Conservation (phyloP, 2,797 vertebrate species). For the Spheniscus humboldti region DNA sequence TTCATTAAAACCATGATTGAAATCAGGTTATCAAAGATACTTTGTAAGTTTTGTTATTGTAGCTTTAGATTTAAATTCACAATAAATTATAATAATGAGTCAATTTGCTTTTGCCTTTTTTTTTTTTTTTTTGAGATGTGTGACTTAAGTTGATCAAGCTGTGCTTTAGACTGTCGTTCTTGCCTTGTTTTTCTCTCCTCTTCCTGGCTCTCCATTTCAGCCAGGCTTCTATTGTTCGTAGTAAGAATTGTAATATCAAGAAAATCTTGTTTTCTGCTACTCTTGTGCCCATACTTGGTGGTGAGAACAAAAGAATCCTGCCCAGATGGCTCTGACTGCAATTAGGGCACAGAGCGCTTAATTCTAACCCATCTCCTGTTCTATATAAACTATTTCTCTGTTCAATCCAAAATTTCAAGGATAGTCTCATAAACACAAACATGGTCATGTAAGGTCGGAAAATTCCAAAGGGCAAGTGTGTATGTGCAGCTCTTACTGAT, state of each 20-base stretch:
- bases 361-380: slow-evolving; percentile 2
- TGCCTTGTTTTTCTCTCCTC: neutral
- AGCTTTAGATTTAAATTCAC: neutral
- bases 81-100: neutral
- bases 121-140: neutral
- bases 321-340: neutral
- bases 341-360: neutral
- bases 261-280: neutral
- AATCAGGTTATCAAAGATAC: neutral
- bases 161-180: neutral
- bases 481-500: neutral
- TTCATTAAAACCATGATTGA: neutral
- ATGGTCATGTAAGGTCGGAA: neutral
- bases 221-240: neutral
- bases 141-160: neutral
- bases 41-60: neutral
- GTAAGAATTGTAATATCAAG: neutral
- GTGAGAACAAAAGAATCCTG: neutral
- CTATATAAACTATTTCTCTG: neutral
- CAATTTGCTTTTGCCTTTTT: neutral
- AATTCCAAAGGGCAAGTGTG: neutral
- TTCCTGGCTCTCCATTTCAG: neutral
- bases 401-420: slow-evolving; percentile 2
- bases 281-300: neutral
- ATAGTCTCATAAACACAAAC: neutral